Evolutionary conservation across 1,140 invertebrate species (phyloP).

Genomic region (Habropoda laboriosa): DNA sequence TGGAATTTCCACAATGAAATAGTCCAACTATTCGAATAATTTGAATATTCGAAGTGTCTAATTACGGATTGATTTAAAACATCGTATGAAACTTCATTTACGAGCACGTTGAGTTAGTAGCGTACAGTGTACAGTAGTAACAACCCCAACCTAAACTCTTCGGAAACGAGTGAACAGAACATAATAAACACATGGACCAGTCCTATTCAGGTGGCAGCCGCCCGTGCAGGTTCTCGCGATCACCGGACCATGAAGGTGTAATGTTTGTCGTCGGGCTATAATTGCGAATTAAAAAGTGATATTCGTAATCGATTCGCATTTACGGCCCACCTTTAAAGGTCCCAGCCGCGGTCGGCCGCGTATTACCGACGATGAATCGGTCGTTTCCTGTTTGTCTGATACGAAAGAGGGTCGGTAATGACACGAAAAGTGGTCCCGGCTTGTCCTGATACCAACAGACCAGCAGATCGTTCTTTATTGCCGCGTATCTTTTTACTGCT

Average conservation of each 20-base stretch:
- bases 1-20: too few species aligned
- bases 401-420: conserved; percentile 24
- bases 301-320: conserved; percentile 34
- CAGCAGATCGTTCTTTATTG: conserved; percentile 34
- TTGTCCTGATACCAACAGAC: conserved; percentile 19
- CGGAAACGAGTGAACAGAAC: too few species aligned
- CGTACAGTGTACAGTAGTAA: too few species aligned
- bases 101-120: too few species aligned
- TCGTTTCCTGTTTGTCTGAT: conserved; percentile 42
- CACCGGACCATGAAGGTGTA: background rate
- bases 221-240: background rate
- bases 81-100: too few species aligned
- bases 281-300: conserved; percentile 36
- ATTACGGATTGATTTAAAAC: too few species aligned
- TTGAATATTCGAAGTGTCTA: too few species aligned
- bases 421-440: conserved; percentile 17
- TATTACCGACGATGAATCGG: conserved; percentile 32
- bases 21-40: too few species aligned
- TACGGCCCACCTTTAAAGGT: conserved; percentile 32
- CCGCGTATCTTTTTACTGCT: conserved; percentile 44
- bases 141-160: background rate
- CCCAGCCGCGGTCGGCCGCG: conserved; percentile 19
- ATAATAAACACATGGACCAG: background rate
- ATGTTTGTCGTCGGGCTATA: background rate
- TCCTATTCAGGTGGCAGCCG: background rate